Conservation (phyloP, 2,888 invertebrate species). For the Graphium colonna region DNA sequence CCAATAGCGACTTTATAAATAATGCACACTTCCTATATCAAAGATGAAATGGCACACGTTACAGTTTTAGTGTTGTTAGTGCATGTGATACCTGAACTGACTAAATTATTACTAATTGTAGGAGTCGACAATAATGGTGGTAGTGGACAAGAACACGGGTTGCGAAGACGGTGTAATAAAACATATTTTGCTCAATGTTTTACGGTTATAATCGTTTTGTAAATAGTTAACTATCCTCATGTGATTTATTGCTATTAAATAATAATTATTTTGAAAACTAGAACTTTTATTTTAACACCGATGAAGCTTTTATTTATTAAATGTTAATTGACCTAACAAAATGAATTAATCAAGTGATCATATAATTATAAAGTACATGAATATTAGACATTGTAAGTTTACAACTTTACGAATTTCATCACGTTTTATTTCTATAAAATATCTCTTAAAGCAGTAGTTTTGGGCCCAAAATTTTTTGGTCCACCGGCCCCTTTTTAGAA, state of each 20-base stretch:
- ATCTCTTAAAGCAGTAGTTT: too few species aligned
- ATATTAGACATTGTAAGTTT: too few species aligned
- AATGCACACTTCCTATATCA: constrained; percentile 31
- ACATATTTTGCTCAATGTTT: constrained; percentile 45
- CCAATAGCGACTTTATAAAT: constrained; percentile 30
- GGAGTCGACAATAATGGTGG: constrained; percentile 52
- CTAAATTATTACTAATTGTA: constrained; percentile 51
- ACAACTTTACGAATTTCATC: too few species aligned
- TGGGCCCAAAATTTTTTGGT: too few species aligned
- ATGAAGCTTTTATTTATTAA: too few species aligned
- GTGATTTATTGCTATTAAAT: constrained; percentile 40
- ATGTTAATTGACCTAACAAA: too few species aligned
- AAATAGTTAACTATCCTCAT: constrained; percentile 54
- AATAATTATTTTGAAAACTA: constrained; percentile 23
- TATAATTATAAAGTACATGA: too few species aligned
- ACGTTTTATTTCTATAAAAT: too few species aligned
- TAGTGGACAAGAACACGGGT: constrained; percentile 47
- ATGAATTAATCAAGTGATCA: constrained; percentile 3
- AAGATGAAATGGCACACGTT: constrained; percentile 40
- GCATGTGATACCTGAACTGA: constrained; percentile 53
- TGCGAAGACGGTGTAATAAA: constrained; percentile 34
- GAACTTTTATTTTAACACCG: constrained; percentile 9
- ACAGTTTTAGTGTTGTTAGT: constrained; percentile 38
- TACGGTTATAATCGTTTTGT: constrained; percentile 43
- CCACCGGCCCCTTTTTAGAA: too few species aligned